Evolutionary conservation across 2,888 invertebrate genomes (phyloP).

Genomic region (Koerneria pararmatus): DNA sequence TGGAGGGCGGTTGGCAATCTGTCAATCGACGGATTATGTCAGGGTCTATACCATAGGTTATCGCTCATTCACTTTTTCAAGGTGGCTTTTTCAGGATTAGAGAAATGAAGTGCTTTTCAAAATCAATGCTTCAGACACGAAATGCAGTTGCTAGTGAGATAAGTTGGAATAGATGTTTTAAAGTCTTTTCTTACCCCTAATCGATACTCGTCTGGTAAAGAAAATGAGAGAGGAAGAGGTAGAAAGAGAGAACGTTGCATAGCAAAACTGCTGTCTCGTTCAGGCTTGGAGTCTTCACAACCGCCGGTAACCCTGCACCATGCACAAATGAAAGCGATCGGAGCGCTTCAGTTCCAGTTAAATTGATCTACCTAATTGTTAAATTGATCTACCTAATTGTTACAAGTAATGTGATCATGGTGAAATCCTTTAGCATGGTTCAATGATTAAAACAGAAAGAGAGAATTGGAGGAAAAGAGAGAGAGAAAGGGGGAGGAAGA

Average conservation of each 20-base stretch:
- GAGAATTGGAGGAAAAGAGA: too few species aligned
- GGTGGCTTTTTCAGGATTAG: too few species aligned
- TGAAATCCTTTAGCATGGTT: too few species aligned
- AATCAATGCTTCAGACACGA: too few species aligned
- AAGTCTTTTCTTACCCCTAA: not conserved
- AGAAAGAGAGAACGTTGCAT: not conserved
- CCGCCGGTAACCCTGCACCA: slow-evolving; percentile 22
- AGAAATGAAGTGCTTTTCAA: too few species aligned
- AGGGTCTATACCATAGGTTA: slow-evolving; percentile 18
- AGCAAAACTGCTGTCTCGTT: not conserved
- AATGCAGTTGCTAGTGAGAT: too few species aligned
- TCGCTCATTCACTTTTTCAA: not conserved
- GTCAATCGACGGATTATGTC: slow-evolving; percentile 19
- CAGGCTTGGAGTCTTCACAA: not conserved
- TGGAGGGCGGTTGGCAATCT: slow-evolving; percentile 13
- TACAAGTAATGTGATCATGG: too few species aligned
- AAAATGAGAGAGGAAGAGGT: not conserved
- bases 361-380: not conserved
- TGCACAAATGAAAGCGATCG: slow-evolving; percentile 16
- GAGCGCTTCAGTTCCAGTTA: slow-evolving; percentile 20
- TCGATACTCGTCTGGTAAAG: not conserved
- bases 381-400: not conserved
- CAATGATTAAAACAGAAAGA: too few species aligned
- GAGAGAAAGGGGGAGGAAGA: too few species aligned
- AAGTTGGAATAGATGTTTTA: not conserved